These are phyloP conservation scores for Callospermophilus lateralis DNA, from an alignment of 2,113 vertebrate genomes.

Conservation along the genomic window DNA sequence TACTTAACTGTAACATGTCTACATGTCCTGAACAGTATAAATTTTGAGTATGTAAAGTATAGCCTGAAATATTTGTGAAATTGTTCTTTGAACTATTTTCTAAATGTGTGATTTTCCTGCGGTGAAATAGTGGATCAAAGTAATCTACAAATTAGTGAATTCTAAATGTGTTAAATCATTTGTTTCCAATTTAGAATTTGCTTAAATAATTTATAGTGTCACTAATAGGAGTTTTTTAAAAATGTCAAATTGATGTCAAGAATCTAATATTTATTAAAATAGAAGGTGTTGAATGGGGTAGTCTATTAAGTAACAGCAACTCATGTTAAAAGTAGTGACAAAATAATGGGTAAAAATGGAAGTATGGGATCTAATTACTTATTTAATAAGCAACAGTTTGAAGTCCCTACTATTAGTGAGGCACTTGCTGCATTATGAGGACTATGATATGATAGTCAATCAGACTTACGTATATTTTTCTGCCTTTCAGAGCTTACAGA, in stretches of 20 bases:
- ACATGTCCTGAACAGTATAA: neutral
- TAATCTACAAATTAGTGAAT: conserved; percentile 59
- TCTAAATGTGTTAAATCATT: conserved; percentile 49
- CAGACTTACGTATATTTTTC: neutral
- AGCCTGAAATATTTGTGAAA: conserved; percentile 35
- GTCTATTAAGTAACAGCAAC: neutral
- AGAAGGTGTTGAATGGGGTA: conserved; percentile 50
- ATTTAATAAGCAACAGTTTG: neutral
- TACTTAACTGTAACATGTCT: neutral
- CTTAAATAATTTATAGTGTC: neutral
- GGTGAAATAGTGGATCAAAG: conserved; percentile 35
- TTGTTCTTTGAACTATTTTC: conserved; percentile 57
- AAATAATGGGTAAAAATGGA: neutral
- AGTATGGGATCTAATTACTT: neutral
- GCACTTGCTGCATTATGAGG: neutral
- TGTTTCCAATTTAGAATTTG: conserved; percentile 50
- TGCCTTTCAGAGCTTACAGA: neutral
- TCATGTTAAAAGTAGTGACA: neutral
- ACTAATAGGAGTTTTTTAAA: conserved; percentile 36
- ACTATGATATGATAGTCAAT: neutral
- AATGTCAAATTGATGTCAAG: conserved; percentile 19
- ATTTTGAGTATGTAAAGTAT: conserved; percentile 37
- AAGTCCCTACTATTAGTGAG: neutral
- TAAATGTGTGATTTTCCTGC: conserved; percentile 57
- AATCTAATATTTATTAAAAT: conserved; percentile 51